Conservation (phyloP, 2,113 vertebrate genomes). For the Ceyx margarethae region DNA sequence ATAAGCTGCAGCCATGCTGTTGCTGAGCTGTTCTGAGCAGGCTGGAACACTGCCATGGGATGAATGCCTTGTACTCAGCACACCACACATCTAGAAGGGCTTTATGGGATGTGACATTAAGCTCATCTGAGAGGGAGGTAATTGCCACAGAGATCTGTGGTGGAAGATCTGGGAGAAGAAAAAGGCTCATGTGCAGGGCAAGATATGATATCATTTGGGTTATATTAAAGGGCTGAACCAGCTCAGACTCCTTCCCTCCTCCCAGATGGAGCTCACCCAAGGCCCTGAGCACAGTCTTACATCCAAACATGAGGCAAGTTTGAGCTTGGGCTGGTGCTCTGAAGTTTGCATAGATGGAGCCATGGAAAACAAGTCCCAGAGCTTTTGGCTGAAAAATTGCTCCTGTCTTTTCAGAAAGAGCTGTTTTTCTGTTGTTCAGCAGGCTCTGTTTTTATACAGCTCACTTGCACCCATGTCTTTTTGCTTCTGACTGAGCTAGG, state of each 20-base stretch:
- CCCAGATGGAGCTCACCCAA: slow-evolving; percentile 39
- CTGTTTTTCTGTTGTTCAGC: background rate
- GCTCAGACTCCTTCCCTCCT: background rate
- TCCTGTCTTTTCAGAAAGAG: background rate
- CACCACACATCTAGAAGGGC: background rate
- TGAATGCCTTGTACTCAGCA: background rate
- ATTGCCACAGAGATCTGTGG: background rate
- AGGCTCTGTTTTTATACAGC: background rate
- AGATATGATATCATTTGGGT: background rate
- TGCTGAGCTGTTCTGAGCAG: background rate
- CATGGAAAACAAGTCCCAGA: background rate
- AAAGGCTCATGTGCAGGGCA: background rate
- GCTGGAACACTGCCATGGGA: background rate
- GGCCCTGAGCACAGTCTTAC: slow-evolving; percentile 15
- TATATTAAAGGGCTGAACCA: background rate
- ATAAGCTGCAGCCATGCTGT: background rate
- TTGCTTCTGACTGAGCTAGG: background rate
- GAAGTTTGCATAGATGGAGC: background rate
- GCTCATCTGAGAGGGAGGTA: background rate
- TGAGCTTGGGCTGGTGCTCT: slow-evolving; percentile 6
- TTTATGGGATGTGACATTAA: background rate
- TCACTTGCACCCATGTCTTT: background rate
- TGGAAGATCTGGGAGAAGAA: background rate
- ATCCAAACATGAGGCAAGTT: slow-evolving; percentile 48
- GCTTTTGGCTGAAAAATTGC: background rate